Evolutionary conservation across 2,797 vertebrate genomes (phyloP), one percentile per base, ranked within the genome.

Genomic region (Melanogrammus aeglefinus): DNA sequence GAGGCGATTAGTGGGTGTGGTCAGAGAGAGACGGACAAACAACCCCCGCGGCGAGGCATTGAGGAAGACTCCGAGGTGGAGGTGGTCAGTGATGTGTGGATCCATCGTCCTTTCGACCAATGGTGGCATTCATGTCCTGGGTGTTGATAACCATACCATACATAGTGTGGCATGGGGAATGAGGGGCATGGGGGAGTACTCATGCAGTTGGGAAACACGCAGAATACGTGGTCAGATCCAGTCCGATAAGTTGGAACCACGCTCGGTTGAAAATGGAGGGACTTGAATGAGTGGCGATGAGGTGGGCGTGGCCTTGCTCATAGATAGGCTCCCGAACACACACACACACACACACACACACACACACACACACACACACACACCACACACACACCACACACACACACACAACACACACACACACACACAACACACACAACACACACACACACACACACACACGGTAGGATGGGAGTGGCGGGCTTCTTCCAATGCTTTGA

Each of bases 21-120:
- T 90, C 93, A 47, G 38, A 93, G 92, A 91, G 88, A 91, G 79
- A 90, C 89, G 88, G 91, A 79, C 86, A 80, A 76, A 87, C 85
- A 84, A 84, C 83, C 84, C 85, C 82, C 75, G 7, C 21, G 81
- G 86, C 80, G 77, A 51, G 75, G 86, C 81, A 78, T 24, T 75
- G 66, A 74, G 4, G 47, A 47, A 79, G 57, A 80, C 80, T 47
- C 76, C 29, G 38, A 77, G 6, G 21, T 39, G 36, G 63, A 29
- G 79, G 72, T 5, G 47, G 57, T 24, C 21, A 63, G 57, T 8
- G 57, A 63, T 24, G 57, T 24, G 57, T 8, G 6, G 57, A n/a
- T 63, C 57, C 57, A 24, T 24, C 8, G n/a, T 8, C n/a, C 51
- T 18, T 21, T 21, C 51, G 7, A 57, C 6, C 16, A n/a, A 57